phyloP scores from a whole-genome alignment of 2,797 vertebrate species.

The Garrulus glandarius region DNA sequence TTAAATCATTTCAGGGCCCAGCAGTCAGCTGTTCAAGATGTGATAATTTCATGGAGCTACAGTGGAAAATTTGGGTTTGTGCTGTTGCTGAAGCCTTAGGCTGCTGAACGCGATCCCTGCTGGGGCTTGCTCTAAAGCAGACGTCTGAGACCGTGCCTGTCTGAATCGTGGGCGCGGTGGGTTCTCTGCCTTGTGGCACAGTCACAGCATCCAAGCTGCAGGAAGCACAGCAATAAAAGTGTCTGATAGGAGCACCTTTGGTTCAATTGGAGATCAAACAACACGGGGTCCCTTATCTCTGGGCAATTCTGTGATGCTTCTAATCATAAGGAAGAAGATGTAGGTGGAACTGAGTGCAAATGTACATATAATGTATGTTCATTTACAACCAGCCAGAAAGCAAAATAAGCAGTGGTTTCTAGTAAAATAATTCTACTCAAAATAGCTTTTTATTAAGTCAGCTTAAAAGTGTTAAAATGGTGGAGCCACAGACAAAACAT shows the following conservation, averaged over 20 bases:
- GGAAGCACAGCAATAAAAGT: conserved; percentile 25
- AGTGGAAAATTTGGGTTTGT: background rate
- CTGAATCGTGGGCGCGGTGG: background rate
- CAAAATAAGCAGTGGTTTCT: conserved; percentile 6
- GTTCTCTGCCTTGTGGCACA: background rate
- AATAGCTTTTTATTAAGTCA: background rate
- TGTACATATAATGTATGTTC: background rate
- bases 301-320: background rate
- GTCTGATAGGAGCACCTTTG: background rate
- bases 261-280: background rate
- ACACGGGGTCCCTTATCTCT: background rate
- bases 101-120: background rate
- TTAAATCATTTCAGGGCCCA: background rate
- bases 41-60: background rate
- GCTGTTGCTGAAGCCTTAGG: background rate
- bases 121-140: background rate
- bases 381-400: conserved; percentile 1
- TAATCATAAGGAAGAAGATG: background rate
- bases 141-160: background rate
- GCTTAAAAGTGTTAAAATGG: conserved; percentile 17
- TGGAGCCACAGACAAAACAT: conserved; percentile 55
- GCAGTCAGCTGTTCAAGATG: background rate
- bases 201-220: background rate
- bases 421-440: background rate
- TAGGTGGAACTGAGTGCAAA: background rate